Evolutionary conservation across 2,797 vertebrate species (phyloP).

Genomic region (Sebastes matsubarae): DNA sequence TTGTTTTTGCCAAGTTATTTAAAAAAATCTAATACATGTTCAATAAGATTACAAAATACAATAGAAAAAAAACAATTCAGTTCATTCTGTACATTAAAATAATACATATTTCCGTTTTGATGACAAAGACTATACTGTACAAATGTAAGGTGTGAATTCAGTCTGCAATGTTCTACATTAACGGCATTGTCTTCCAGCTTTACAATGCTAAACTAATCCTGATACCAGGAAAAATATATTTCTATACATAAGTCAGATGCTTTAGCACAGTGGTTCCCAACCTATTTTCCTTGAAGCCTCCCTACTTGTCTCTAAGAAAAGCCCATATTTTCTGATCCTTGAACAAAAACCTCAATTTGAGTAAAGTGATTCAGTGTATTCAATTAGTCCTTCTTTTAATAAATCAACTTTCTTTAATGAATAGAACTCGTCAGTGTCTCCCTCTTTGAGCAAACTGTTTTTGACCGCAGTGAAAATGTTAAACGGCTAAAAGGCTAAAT

Average conservation of each 20-base stretch:
- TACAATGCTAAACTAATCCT: background rate
- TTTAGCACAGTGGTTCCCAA: background rate
- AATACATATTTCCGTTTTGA: background rate
- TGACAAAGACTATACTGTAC: background rate
- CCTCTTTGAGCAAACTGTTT: too few relatives aligned
- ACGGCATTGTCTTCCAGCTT: background rate
- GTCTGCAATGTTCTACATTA: background rate
- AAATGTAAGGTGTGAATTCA: background rate
- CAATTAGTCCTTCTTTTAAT: too few relatives aligned
- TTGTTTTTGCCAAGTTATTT: background rate
- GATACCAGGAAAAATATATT: background rate
- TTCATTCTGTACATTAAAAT: conserved; percentile 41
- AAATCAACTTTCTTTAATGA: too few relatives aligned
- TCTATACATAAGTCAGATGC: background rate
- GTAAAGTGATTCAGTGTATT: too few relatives aligned
- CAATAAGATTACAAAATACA: background rate
- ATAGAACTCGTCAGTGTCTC: too few relatives aligned
- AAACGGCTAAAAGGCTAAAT: too few relatives aligned
- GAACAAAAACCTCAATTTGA: too few relatives aligned
- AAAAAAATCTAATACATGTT: background rate
- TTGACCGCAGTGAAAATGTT: too few relatives aligned
- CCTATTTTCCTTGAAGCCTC: too few relatives aligned
- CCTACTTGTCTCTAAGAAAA: too few relatives aligned
- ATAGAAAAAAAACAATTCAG: background rate
- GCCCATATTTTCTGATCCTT: too few relatives aligned